A percentile compares a stretch with the other conserved stretches of the same genome.
phyloP scores from a whole-genome alignment of 2,888 invertebrate species.

The Metacarcinus magister region DNA sequence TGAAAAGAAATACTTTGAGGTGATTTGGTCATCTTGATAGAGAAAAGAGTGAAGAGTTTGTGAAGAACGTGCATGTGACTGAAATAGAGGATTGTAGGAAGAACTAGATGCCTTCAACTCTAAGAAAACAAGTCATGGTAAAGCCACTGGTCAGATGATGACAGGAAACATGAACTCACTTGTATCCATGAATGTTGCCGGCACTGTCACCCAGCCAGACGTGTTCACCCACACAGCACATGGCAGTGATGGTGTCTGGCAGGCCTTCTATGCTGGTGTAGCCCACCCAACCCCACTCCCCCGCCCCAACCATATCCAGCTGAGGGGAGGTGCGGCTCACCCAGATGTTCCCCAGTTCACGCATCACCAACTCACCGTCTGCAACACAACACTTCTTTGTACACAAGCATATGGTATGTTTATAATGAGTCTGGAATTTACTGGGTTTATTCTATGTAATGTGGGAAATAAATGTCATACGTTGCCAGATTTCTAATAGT shows the following conservation, averaged over 20 bases:
- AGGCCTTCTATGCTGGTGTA: slow-evolving; percentile 82
- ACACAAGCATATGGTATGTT: background rate
- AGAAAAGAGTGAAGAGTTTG: too few species aligned
- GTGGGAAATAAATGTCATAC: too few species aligned
- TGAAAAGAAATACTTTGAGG: too few species aligned
- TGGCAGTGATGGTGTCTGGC: slow-evolving; percentile 85
- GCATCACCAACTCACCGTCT: slow-evolving; percentile 69
- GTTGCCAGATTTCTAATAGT: too few species aligned
- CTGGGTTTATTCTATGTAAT: too few species aligned
- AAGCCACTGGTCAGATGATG: background rate
- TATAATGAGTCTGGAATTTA: too few species aligned
- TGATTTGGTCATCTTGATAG: too few species aligned
- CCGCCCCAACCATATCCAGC: slow-evolving; percentile 82
- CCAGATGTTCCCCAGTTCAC: slow-evolving; percentile 82
- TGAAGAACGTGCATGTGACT: too few species aligned
- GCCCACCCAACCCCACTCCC: slow-evolving; percentile 79
- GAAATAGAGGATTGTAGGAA: background rate
- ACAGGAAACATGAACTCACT: slow-evolving; percentile 85
- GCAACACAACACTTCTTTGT: background rate
- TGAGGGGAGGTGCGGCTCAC: slow-evolving; percentile 81
- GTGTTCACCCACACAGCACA: slow-evolving; percentile 90
- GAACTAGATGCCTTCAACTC: background rate
- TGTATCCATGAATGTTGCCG: slow-evolving; percentile 93
- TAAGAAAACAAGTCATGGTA: background rate
- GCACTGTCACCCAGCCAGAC: slow-evolving; percentile 96